These are phyloP conservation scores for Halictus ligatus DNA, from an alignment of 2,888 invertebrate genomes.

Conservation along the genomic window DNA sequence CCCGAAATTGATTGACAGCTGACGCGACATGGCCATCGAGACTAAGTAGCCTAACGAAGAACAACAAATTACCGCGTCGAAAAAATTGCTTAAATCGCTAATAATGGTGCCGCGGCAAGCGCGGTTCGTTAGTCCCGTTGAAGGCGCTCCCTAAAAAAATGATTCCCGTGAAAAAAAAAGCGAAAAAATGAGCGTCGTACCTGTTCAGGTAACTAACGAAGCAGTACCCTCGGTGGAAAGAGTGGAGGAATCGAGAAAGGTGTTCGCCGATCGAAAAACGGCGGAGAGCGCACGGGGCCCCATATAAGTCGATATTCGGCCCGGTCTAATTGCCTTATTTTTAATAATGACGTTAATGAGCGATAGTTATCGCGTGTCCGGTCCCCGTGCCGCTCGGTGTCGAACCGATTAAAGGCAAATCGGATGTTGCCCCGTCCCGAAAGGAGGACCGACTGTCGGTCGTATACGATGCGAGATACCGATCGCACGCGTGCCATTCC, in stretches of 20 bases:
- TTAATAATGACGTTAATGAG: conserved; percentile 78
- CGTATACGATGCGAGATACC: conserved; percentile 52
- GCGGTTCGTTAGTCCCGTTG: not conserved
- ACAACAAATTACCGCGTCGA: not conserved
- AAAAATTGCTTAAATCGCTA: not conserved
- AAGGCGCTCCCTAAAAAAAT: not conserved
- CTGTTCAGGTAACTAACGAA: not conserved
- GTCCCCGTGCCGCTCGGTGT: conserved; percentile 56
- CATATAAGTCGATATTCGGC: conserved; percentile 70
- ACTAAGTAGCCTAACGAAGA: not conserved
- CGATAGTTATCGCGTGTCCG: conserved; percentile 74
- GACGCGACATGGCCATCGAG: not conserved
- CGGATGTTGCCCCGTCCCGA: conserved; percentile 65
- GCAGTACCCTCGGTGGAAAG: not conserved
- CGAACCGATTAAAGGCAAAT: conserved; percentile 73
- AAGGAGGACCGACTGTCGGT: conserved; percentile 62
- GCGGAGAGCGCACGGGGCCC: conserved; percentile 1
- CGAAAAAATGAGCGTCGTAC: no score
- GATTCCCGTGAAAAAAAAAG: no score
- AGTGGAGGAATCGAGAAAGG: conserved; percentile 34
- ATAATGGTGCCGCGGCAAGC: not conserved
- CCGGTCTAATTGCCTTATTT: conserved; percentile 72
- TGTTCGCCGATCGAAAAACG: conserved; percentile 39
- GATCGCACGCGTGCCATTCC: conserved; percentile 65
- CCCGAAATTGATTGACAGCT: not conserved